phyloP scores from a whole-genome alignment of 2,797 vertebrate species.

The Perdix hodgsoniae region DNA sequence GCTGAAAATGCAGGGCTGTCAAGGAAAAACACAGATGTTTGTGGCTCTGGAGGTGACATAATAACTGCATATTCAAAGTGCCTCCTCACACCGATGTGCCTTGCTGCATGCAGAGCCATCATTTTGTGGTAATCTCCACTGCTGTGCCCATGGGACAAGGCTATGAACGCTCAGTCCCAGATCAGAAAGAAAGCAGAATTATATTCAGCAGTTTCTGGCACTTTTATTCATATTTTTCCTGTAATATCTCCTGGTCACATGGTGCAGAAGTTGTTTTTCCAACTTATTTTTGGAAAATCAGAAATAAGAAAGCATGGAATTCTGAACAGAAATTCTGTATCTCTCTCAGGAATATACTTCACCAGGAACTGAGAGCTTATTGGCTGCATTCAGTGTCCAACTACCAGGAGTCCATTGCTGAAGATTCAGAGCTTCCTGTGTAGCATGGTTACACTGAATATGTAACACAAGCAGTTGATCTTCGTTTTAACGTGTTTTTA shows the following conservation, averaged over 20 bases:
- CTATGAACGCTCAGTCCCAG: background rate
- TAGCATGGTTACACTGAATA: background rate
- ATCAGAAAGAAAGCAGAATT: background rate
- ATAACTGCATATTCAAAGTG: background rate
- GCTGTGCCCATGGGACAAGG: background rate
- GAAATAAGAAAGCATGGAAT: background rate
- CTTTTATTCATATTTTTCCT: background rate
- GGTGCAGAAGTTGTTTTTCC: background rate
- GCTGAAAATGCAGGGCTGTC: background rate
- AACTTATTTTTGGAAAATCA: background rate
- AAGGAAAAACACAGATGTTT: background rate
- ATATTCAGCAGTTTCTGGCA: background rate
- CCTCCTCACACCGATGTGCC: rapidly evolving
- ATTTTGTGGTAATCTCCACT: background rate
- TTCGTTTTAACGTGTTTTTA: background rate
- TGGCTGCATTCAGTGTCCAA: rapidly evolving
- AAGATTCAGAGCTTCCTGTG: background rate
- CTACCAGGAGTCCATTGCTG: background rate
- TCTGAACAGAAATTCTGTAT: background rate
- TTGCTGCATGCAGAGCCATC: rapidly evolving
- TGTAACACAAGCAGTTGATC: background rate
- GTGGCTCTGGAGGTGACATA: background rate
- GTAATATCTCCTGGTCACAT: background rate
- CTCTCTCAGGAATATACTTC: background rate
- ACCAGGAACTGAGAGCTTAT: background rate